Evolutionary conservation across 2,113 vertebrate species (phyloP).

Genomic region (Apeltes quadracus): DNA sequence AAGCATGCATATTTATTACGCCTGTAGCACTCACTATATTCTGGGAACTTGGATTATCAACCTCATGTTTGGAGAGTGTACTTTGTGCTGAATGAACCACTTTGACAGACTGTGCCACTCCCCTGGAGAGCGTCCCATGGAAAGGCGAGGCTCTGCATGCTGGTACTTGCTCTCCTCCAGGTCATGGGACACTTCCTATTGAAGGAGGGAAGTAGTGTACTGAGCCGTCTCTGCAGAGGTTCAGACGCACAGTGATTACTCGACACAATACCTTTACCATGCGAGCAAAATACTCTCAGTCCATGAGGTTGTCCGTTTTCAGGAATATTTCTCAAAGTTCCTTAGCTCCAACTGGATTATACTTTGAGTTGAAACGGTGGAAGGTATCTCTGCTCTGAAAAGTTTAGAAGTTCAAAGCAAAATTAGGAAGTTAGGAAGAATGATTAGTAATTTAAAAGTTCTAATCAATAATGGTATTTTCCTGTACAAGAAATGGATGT

Average conservation of each 20-base stretch:
- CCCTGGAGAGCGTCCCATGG: conserved; percentile 86
- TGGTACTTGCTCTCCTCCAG: conserved; percentile 96
- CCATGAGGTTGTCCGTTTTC: conserved; percentile 93
- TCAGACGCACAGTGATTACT: not conserved
- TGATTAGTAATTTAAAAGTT: not conserved
- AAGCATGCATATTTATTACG: not conserved
- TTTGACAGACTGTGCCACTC: conserved; percentile 89
- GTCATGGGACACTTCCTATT: conserved; percentile 88
- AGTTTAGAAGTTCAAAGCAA: conserved; percentile 10
- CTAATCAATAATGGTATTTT: not conserved
- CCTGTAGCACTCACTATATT: conserved; percentile 87
- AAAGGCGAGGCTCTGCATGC: conserved; percentile 90
- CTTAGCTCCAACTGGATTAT: conserved; percentile 96
- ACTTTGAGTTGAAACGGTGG: conserved; percentile 97
- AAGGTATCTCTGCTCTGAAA: conserved; percentile 95
- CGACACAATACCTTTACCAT: conserved; percentile 89
- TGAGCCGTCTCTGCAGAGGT: not conserved
- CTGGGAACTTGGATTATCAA: conserved; percentile 96
- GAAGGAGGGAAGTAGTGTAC: not conserved
- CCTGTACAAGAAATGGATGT: not conserved
- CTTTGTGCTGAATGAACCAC: conserved; percentile 92
- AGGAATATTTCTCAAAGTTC: conserved; percentile 97
- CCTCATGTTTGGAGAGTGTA: conserved; percentile 92
- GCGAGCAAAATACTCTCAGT: conserved; percentile 94
- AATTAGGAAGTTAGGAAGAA: not conserved